Conservation (phyloP, 2,888 invertebrate species). For the Serripes groenlandicus region DNA sequence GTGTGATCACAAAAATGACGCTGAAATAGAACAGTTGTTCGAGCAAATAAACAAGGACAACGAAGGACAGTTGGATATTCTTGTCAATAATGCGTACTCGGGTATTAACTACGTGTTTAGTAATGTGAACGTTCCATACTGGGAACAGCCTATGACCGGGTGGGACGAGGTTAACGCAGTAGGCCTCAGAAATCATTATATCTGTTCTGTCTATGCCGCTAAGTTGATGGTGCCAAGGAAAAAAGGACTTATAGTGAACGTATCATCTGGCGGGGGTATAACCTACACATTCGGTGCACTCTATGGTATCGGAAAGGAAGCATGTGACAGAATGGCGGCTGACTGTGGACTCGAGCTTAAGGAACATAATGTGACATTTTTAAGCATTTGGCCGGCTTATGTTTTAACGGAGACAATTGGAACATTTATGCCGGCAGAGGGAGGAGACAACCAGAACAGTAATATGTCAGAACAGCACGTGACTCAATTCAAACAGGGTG, state of each 20-base stretch:
- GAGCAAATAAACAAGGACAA: slow-evolving; percentile 84
- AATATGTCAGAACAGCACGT: neutral
- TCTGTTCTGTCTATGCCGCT: slow-evolving; percentile 86
- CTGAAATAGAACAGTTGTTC: slow-evolving; percentile 85
- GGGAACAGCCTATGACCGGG: slow-evolving; percentile 83
- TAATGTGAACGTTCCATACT: slow-evolving; percentile 83
- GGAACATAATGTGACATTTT: slow-evolving; percentile 83
- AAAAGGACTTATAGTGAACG: slow-evolving; percentile 86
- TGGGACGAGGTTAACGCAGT: slow-evolving; percentile 87
- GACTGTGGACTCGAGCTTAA: slow-evolving; percentile 86
- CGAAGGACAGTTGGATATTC: slow-evolving; percentile 85
- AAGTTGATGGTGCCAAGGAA: slow-evolving; percentile 85
- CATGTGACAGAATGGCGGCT: slow-evolving; percentile 87
- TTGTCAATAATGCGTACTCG: slow-evolving; percentile 87
- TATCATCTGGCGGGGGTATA: slow-evolving; percentile 86
- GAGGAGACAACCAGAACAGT: neutral
- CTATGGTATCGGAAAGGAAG: slow-evolving; percentile 87
- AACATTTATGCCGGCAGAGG: slow-evolving; percentile 15
- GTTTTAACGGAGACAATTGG: slow-evolving; percentile 85
- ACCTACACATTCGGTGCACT: slow-evolving; percentile 86
- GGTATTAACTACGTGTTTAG: slow-evolving; percentile 80
- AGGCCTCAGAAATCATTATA: slow-evolving; percentile 87
- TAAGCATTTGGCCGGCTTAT: slow-evolving; percentile 87
- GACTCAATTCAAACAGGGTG: slow-evolving; percentile 67
- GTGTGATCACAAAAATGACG: slow-evolving; percentile 86